These are phyloP conservation scores for Anniella stebbinsi DNA, from an alignment of 2,797 vertebrate genomes.

Conservation along the genomic window DNA sequence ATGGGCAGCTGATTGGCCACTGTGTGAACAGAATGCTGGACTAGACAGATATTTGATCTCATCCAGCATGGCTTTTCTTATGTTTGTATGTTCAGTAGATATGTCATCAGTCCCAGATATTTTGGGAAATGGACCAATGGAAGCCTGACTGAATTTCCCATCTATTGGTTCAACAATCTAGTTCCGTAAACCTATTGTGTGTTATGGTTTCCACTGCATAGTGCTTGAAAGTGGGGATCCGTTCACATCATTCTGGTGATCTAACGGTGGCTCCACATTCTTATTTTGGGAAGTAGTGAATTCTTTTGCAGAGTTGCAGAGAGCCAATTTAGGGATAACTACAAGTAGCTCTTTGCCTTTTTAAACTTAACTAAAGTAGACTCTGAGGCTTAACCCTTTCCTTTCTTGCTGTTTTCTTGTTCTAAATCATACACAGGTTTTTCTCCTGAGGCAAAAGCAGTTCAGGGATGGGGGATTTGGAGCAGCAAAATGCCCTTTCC, in stretches of 20 bases:
- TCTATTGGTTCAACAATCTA: not conserved
- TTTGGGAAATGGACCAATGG: too few species aligned
- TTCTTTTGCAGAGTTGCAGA: not conserved
- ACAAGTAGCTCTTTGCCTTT: too few species aligned
- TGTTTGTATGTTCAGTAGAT: too few species aligned
- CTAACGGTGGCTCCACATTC: not conserved
- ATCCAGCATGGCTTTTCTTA: too few species aligned
- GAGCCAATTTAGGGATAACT: not conserved
- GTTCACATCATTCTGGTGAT: not conserved
- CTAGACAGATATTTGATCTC: too few species aligned
- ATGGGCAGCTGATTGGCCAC: too few species aligned
- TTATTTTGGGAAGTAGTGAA: not conserved
- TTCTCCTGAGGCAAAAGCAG: not conserved
- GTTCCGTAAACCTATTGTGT: not conserved
- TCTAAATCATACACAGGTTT: not conserved
- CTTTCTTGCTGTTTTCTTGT: not conserved
- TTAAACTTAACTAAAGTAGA: not conserved
- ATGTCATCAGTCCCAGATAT: too few species aligned
- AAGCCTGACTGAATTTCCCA: not conserved
- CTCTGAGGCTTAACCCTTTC: not conserved
- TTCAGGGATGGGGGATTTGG: not conserved
- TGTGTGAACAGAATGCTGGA: too few species aligned
- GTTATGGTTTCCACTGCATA: not conserved
- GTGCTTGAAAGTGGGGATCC: not conserved
- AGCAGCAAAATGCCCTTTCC: not conserved